Conservation (phyloP, 2,113 vertebrate species). For the Callopanchax toddi region DNA sequence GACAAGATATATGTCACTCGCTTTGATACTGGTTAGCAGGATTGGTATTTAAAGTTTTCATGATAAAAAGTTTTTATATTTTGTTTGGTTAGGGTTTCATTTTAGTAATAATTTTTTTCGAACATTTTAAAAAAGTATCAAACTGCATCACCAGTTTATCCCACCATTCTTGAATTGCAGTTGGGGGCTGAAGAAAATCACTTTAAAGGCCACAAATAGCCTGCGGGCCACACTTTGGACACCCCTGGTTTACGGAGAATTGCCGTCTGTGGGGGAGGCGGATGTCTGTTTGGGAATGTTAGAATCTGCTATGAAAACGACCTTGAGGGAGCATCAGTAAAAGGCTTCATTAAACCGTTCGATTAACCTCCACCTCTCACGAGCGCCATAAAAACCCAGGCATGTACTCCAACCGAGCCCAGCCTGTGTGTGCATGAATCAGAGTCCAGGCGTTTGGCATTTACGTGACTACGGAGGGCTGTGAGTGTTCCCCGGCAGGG, state of each 20-base stretch:
- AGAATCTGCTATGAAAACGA: slow-evolving; percentile 20
- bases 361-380: slow-evolving; percentile 69
- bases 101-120: too few species aligned
- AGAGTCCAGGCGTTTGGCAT: slow-evolving; percentile 1
- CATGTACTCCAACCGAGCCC: slow-evolving; percentile 24
- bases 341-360: slow-evolving; percentile 72
- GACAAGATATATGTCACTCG: too few species aligned
- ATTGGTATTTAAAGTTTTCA: too few species aligned
- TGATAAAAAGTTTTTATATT: too few species aligned
- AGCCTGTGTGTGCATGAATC: slow-evolving; percentile 33
- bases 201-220: too few species aligned
- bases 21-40: too few species aligned
- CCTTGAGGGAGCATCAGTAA: slow-evolving; percentile 68
- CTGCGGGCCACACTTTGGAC: too few species aligned
- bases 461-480: slow-evolving; percentile 13
- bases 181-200: too few species aligned
- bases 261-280: not conserved
- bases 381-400: slow-evolving; percentile 59
- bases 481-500: not conserved
- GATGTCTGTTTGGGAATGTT: slow-evolving; percentile 30
- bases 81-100: too few species aligned
- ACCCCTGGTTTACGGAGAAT: not conserved
- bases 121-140: too few species aligned
- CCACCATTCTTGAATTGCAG: too few species aligned
- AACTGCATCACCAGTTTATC: too few species aligned